phyloP scores from a whole-genome alignment of 1,140 invertebrate genomes.

The Cepaea nemoralis region DNA sequence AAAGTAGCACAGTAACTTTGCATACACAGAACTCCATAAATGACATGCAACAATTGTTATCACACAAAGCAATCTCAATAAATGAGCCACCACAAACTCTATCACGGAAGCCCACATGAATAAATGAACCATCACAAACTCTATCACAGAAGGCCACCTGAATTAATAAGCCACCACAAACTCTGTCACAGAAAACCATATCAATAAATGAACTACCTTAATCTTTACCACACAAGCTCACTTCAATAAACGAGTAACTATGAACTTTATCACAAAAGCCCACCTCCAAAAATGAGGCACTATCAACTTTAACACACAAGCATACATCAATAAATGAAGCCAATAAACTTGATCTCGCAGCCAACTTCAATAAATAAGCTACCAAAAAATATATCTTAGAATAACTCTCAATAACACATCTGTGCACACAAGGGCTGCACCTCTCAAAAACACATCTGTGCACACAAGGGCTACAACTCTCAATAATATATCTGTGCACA shows the following conservation, averaged over 20 bases:
- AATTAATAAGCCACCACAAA: too few relatives aligned
- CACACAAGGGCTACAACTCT: not conserved
- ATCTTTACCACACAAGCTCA: too few relatives aligned
- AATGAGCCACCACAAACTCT: not conserved
- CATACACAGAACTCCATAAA: too few relatives aligned
- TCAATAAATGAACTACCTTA: too few relatives aligned
- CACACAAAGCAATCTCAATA: not conserved
- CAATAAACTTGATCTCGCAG: not conserved
- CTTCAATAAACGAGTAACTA: too few relatives aligned
- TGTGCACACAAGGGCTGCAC: not conserved
- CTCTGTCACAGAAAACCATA: too few relatives aligned
- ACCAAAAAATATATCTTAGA: not conserved
- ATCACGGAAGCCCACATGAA: not conserved
- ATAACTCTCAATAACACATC: not conserved
- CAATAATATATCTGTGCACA: not conserved
- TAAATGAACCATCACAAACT: not conserved
- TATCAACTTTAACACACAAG: not conserved
- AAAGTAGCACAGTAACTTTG: too few relatives aligned
- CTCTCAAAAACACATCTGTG: not conserved
- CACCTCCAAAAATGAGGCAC: too few relatives aligned
- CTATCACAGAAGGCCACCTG: not conserved
- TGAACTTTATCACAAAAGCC: too few relatives aligned
- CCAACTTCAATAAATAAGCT: not conserved
- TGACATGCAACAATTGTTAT: not conserved
- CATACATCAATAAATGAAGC: not conserved